These are phyloP conservation scores for Sebastes matsubarae DNA, from an alignment of 2,797 vertebrate species.

Conservation along the genomic window DNA sequence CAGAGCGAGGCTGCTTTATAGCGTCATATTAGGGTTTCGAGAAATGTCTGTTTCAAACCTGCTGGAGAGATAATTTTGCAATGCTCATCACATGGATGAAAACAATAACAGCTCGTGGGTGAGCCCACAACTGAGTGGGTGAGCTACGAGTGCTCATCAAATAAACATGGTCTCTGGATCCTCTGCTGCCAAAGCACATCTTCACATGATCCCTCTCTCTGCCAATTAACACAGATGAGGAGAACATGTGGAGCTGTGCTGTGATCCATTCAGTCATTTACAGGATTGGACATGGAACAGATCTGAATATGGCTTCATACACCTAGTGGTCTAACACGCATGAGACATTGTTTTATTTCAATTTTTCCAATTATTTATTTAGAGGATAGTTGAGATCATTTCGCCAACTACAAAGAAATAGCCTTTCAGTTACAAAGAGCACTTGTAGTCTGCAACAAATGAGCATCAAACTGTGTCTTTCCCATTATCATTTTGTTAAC, in stretches of 20 bases:
- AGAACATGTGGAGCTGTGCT: conserved; percentile 67
- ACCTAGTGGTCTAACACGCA: not conserved
- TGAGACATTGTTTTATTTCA: not conserved
- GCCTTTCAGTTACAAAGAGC: no score
- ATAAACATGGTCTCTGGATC: conserved; percentile 70
- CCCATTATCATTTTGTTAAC: no score
- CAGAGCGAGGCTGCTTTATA: not conserved
- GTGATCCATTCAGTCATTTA: conserved; percentile 60
- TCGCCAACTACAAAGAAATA: no score
- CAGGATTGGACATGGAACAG: conserved; percentile 55
- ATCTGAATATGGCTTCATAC: conserved; percentile 26
- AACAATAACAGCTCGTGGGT: conserved; percentile 67
- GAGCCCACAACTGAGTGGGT: conserved; percentile 75
- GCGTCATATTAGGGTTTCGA: conserved; percentile 7
- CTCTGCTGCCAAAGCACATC: conserved; percentile 71
- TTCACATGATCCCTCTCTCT: conserved; percentile 64
- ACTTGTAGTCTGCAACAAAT: no score
- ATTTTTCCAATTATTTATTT: no score
- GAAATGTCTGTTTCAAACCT: conserved; percentile 44
- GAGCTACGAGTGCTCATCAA: conserved; percentile 71
- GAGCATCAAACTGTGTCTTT: no score
- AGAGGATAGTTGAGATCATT: no score
- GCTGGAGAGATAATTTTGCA: conserved; percentile 57
- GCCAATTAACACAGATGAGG: conserved; percentile 70
- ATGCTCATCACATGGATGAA: conserved; percentile 59